Percentiles rank a stretch among this genome's conserved stretches.
Evolutionary conservation across 2,113 vertebrate genomes (phyloP).

Genomic region (Beaufortia kweichowensis): DNA sequence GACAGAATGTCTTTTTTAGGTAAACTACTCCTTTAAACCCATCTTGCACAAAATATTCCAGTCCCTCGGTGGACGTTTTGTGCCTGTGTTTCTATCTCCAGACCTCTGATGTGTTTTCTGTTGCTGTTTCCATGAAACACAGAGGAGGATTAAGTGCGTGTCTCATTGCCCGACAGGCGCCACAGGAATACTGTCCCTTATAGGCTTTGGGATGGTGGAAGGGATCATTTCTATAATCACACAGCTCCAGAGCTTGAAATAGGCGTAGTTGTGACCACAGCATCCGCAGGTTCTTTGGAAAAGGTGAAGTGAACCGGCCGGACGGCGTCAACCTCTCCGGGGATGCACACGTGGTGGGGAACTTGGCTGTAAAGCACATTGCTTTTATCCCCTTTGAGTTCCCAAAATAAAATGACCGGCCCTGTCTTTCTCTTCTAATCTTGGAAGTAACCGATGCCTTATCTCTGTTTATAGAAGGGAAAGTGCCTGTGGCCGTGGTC

Average conservation of each 20-base stretch:
- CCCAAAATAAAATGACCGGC: constrained; percentile 52
- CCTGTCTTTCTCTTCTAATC: constrained; percentile 35
- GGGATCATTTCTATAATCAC: constrained; percentile 53
- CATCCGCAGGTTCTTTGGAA: constrained; percentile 56
- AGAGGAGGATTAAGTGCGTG: constrained; percentile 54
- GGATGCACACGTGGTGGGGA: constrained; percentile 53
- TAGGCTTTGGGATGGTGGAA: constrained; percentile 40
- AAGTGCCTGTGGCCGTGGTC: constrained; percentile 14
- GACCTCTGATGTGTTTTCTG: constrained; percentile 49
- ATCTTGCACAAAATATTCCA: not conserved
- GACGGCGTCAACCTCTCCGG: constrained; percentile 54
- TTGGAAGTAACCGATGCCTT: constrained; percentile 36
- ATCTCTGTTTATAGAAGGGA: constrained; percentile 39
- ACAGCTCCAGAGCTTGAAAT: constrained; percentile 61
- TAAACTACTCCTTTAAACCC: not conserved
- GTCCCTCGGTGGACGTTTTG: constrained; percentile 1
- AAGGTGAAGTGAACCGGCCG: constrained; percentile 49
- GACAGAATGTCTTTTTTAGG: no score
- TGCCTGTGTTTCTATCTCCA: constrained; percentile 45
- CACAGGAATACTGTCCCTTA: constrained; percentile 49
- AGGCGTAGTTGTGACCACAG: constrained; percentile 54
- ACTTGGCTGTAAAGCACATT: constrained; percentile 46
- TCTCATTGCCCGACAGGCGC: constrained; percentile 54
- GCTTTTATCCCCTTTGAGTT: constrained; percentile 48
- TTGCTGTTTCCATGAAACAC: constrained; percentile 55